A percentile compares a stretch with the other conserved stretches of the same genome.
Evolutionary conservation across 2,888 invertebrate species (phyloP).

Genomic region (Latrodectus hesperus): DNA sequence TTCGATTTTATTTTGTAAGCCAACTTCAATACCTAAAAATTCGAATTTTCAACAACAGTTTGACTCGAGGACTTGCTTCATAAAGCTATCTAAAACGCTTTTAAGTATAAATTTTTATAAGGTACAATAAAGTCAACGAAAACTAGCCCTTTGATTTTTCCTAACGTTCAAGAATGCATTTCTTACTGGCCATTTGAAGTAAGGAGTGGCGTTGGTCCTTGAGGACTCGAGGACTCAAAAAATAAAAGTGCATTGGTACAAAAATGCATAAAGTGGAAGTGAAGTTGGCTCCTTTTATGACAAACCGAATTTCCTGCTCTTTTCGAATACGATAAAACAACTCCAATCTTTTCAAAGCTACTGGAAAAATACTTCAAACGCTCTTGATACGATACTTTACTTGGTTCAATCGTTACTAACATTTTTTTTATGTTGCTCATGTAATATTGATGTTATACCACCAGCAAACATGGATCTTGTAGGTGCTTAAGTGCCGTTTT

Average conservation of each 20-base stretch:
- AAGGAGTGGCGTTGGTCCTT: too few relatives aligned
- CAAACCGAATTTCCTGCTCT: conserved; percentile 25
- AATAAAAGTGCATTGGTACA: conserved; percentile 5
- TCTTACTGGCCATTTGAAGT: too few relatives aligned
- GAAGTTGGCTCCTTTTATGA: conserved; percentile 41
- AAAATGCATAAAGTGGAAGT: conserved; percentile 33
- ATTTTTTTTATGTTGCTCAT: conserved; percentile 29
- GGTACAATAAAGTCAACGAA: too few relatives aligned
- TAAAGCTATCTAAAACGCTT: too few relatives aligned
- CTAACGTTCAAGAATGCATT: too few relatives aligned
- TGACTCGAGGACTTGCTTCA: too few relatives aligned
- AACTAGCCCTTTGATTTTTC: too few relatives aligned
- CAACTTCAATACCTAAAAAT: too few relatives aligned
- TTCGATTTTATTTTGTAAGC: too few relatives aligned
- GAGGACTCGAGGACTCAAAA: not conserved
- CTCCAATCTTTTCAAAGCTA: conserved; percentile 33
- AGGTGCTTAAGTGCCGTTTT: conserved; percentile 19
- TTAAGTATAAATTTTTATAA: too few relatives aligned
- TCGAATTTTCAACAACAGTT: too few relatives aligned
- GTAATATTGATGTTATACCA: conserved; percentile 41
- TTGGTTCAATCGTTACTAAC: conserved; percentile 7
- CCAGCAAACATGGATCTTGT: not conserved
- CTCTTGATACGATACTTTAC: conserved; percentile 12
- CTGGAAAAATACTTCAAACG: conserved; percentile 32
- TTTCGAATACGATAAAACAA: conserved; percentile 47